Evolutionary conservation across 2,113 vertebrate genomes (phyloP).

Genomic region (Osmerus mordax): DNA sequence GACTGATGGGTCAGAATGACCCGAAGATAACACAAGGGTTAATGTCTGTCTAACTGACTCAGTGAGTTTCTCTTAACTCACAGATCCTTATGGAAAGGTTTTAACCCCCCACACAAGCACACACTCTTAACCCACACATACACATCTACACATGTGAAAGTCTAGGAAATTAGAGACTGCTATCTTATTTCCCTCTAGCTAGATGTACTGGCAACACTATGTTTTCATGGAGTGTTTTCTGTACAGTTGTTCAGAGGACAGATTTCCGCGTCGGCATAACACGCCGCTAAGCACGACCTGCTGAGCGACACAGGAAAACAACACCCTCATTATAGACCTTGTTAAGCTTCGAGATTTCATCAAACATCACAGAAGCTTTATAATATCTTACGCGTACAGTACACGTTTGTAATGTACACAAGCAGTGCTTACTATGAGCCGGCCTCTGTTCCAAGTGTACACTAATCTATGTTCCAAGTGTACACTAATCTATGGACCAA

Average conservation of each 20-base stretch:
- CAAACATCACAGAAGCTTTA: not conserved
- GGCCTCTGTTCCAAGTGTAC: too few species aligned
- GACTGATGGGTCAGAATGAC: too few species aligned
- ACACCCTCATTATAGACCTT: not conserved
- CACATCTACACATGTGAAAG: too few species aligned
- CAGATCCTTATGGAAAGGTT: constrained; percentile 39
- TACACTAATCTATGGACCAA: too few species aligned
- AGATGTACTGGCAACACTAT: too few species aligned
- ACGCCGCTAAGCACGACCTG: not conserved
- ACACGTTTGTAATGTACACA: not conserved
- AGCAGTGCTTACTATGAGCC: not conserved
- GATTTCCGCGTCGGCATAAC: not conserved
- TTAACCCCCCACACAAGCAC: not conserved
- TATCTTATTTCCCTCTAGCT: too few species aligned
- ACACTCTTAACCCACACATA: too few species aligned
- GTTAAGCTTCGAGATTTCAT: not conserved
- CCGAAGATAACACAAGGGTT: too few species aligned
- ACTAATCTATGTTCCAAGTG: too few species aligned
- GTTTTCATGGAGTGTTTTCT: too few species aligned
- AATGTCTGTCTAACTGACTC: constrained; percentile 13
- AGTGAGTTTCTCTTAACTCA: constrained; percentile 2
- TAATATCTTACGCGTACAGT: not conserved
- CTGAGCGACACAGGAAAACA: not conserved
- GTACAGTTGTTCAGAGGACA: too few species aligned
- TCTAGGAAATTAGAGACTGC: too few species aligned